Evolutionary conservation across 2,888 invertebrate species (phyloP), one percentile per base, ranked within the genome.

Genomic region (Pherbina coryleti): DNA sequence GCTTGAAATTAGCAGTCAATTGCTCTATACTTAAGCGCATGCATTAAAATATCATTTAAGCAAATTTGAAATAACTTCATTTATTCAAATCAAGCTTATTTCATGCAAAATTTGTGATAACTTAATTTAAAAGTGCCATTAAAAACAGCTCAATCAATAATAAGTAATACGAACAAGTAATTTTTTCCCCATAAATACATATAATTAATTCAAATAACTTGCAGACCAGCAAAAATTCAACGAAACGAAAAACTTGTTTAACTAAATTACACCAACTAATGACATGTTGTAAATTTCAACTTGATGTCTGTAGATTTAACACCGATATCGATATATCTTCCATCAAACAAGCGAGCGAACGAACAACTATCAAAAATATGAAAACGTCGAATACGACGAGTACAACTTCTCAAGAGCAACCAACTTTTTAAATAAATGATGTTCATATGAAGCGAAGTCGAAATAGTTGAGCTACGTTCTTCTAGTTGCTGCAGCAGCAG

Each of bases 251-350:
- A 75, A 75, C 67, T 67, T 66, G 55, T 67, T 75, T 67, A 25
- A 34, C 55, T 44, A 53, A 75, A 75, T 75, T 75, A 51, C 66
- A 9, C 55, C 55, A 55, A 55, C 67, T 75, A 75, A 75, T 75
- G 55, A 75, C 75, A 75, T 34, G 75, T 67, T 75, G 57, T 67
- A 66, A 49, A 64, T 66, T 11, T 51, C 64, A 74, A 62, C 49
- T 31, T 51, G 37, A 37, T 34, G 34, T 28, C 66, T 64, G 74
- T 75, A 75, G 64, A 75, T 34, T 75, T 66, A 66, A 75, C 74
- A 75, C 64, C 53, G 74, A 75, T 75, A 31, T 66, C 74, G 53
- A 75, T 75, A 75, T 75, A 72, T 57, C 49, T 22, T 19, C 17
- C 25, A 44, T 11, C 31, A 14, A 49, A 44, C 49, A 19, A 49